These are phyloP conservation scores for Prunella himalayana DNA, from an alignment of 2,113 vertebrate species.

Conservation along the genomic window DNA sequence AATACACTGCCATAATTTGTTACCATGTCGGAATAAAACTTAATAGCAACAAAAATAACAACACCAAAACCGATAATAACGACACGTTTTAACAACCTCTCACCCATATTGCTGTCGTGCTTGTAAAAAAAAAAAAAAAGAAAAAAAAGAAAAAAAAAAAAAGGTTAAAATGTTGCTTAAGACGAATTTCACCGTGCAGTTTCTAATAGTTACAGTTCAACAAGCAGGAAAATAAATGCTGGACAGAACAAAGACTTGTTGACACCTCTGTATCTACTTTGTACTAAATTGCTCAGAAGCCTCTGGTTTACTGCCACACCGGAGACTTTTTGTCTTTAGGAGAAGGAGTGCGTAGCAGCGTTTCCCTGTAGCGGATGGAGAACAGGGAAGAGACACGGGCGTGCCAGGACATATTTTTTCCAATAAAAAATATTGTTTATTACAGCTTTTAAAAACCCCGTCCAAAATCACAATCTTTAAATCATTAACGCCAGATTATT, in stretches of 20 bases:
- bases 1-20: slow-evolving; percentile 54
- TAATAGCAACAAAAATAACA: background rate
- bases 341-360: background rate
- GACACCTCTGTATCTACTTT: slow-evolving; percentile 24
- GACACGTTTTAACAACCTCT: slow-evolving; percentile 2
- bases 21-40: slow-evolving; percentile 53
- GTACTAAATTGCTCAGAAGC: slow-evolving; percentile 8
- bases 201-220: slow-evolving; percentile 26
- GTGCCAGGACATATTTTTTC: background rate
- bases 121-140: background rate
- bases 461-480: slow-evolving; percentile 12
- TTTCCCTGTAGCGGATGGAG: background rate
- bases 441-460: background rate
- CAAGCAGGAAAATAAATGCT: slow-evolving; percentile 43
- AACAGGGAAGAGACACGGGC: background rate
- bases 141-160: background rate
- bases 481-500: background rate
- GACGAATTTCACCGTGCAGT: background rate
- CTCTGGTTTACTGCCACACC: slow-evolving; percentile 10
- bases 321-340: background rate
- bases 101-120: background rate
- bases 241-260: slow-evolving; percentile 35
- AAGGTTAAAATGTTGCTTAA: slow-evolving; percentile 9
- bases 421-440: background rate
- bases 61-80: background rate